phyloP scores from a whole-genome alignment of 2,888 invertebrate species.

The Crematogaster levior region DNA sequence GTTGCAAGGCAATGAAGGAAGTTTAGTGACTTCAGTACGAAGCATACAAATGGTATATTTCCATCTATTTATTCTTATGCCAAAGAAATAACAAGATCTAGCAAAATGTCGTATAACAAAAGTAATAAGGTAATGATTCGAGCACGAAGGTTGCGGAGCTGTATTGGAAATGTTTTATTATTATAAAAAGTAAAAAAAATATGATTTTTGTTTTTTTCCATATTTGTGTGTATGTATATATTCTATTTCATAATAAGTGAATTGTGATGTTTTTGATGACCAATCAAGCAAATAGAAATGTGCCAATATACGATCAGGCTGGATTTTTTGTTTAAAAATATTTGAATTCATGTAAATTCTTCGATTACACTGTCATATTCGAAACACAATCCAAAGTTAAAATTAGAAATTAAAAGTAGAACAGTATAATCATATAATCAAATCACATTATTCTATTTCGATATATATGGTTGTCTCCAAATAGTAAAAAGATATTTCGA shows the following conservation, averaged over 20 bases:
- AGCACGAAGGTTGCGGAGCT: not conserved
- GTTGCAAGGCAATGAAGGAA: not conserved
- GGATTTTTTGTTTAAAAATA: no score
- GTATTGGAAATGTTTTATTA: slow-evolving; percentile 6
- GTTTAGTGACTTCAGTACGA: not conserved
- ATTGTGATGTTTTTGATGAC: no score
- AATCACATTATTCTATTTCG: not conserved
- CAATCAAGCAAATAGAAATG: no score
- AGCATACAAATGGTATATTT: not conserved
- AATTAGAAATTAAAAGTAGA: no score
- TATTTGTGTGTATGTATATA: not conserved
- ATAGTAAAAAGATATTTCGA: not conserved
- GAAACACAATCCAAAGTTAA: no score
- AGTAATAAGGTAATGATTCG: not conserved
- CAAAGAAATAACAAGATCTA: slow-evolving; percentile 16
- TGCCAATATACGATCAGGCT: no score
- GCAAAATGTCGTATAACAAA: not conserved
- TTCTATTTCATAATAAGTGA: no score
- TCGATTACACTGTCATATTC: no score
- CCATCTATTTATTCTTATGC: not conserved
- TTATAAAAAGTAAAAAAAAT: slow-evolving; percentile 1
- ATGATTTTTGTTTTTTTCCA: not conserved
- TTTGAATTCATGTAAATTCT: no score
- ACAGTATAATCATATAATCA: no score
- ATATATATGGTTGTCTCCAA: not conserved